These are phyloP conservation scores for Harpegnathos saltator DNA, from an alignment of 1,140 invertebrate genomes.

Conservation along the genomic window DNA sequence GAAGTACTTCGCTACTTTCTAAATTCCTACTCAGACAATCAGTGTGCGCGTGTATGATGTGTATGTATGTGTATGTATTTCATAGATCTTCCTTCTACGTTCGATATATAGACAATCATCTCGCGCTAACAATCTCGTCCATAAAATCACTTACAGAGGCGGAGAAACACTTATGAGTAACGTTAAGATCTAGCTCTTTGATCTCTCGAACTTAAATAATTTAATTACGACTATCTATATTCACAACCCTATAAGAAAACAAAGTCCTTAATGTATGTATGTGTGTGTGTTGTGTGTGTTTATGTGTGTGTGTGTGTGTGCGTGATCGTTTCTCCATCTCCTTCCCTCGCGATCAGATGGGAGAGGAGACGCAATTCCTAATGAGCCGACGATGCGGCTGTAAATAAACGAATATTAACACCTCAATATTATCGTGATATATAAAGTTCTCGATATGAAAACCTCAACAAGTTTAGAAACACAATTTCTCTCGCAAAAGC, in stretches of 20 bases:
- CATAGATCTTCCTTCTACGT: constrained; percentile 33
- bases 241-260: constrained; percentile 73
- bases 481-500: constrained; percentile 48
- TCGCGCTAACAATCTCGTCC: constrained; percentile 44
- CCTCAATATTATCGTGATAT: constrained; percentile 39
- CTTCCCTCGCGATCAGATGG: constrained; percentile 13
- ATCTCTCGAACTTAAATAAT: constrained; percentile 70
- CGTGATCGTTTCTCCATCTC: not conserved
- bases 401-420: constrained; percentile 59
- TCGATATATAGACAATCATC: constrained; percentile 55
- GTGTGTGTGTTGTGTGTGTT: too few species aligned
- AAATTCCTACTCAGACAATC: constrained; percentile 56
- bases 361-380: constrained; percentile 45
- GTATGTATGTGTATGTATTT: constrained; percentile 19
- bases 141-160: constrained; percentile 48
- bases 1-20: constrained; percentile 69
- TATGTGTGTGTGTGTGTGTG: too few species aligned
- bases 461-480: constrained; percentile 64
- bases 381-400: constrained; percentile 31
- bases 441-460: constrained; percentile 62
- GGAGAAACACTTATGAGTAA: constrained; percentile 61
- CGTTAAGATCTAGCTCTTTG: constrained; percentile 69
- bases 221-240: constrained; percentile 69
- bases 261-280: constrained; percentile 56
- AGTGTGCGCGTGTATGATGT: constrained; percentile 12